These are phyloP conservation scores for Matsumyia berberina DNA, from an alignment of 2,888 invertebrate genomes.

Conservation along the genomic window DNA sequence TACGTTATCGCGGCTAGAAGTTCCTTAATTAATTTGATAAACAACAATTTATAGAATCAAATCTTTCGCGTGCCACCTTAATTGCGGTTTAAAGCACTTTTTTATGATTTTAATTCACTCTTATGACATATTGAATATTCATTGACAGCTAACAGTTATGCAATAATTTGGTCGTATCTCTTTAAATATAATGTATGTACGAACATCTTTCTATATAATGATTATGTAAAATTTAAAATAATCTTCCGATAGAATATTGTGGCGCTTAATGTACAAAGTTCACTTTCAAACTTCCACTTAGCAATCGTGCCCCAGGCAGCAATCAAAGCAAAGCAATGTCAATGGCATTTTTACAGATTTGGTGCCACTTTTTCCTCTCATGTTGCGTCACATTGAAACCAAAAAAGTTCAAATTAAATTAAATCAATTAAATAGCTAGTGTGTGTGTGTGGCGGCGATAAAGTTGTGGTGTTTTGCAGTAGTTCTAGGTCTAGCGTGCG, in stretches of 20 bases:
- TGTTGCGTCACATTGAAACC: slow-evolving; percentile 43
- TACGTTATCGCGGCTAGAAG: neutral
- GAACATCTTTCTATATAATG: neutral
- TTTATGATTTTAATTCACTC: neutral
- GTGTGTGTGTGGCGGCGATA: too few species aligned
- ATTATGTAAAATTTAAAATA: slow-evolving; percentile 15
- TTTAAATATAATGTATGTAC: neutral
- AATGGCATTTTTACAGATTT: slow-evolving; percentile 8
- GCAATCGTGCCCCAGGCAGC: neutral
- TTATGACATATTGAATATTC: neutral
- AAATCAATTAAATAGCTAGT: slow-evolving; percentile 5
- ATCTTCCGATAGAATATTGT: slow-evolving; percentile 21
- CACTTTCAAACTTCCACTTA: neutral
- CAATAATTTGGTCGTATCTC: neutral
- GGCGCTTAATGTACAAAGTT: slow-evolving; percentile 32
- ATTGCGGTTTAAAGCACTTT: neutral
- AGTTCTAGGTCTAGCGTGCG: neutral
- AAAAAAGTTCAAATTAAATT: slow-evolving; percentile 40
- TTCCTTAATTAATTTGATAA: slow-evolving; percentile 8
- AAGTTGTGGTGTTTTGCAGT: neutral
- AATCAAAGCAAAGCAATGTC: slow-evolving; percentile 23
- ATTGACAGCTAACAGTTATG: neutral
- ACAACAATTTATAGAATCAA: neutral
- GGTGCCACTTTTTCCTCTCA: neutral
- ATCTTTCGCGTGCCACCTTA: neutral